phyloP scores from a whole-genome alignment of 2,113 vertebrate species.

The Lampris megalopsis region DNA sequence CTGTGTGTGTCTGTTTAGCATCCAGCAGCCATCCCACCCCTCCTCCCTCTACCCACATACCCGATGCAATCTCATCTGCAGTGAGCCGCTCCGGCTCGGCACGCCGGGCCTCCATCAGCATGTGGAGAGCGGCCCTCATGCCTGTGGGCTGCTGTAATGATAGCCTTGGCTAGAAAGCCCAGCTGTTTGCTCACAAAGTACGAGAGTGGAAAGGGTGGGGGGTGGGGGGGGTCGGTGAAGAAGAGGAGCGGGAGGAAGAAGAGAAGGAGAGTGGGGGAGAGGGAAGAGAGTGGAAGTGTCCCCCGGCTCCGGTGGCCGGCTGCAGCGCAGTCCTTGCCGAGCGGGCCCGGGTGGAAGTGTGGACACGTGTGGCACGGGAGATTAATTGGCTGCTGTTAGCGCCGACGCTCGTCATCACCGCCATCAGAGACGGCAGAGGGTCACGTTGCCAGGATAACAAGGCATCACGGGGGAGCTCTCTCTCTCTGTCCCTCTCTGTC shows the following conservation, averaged over 20 bases:
- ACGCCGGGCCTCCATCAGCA: conserved; percentile 59
- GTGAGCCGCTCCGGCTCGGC: conserved; percentile 42
- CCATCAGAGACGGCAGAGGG: conserved; percentile 52
- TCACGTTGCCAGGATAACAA: conserved; percentile 59
- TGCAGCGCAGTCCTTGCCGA: conserved; percentile 51
- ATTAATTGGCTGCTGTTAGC: conserved; percentile 75
- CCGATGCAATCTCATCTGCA: conserved; percentile 53
- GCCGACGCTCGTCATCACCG: conserved; percentile 69
- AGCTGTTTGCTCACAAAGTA: conserved; percentile 72
- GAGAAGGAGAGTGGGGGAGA: conserved; percentile 4
- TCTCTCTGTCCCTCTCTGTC: too few relatives aligned
- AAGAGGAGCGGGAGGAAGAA: conserved; percentile 32
- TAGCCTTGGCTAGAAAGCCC: conserved; percentile 54
- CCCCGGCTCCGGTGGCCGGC: conserved; percentile 59
- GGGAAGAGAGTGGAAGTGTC: conserved; percentile 49
- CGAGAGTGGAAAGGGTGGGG: conserved; percentile 55
- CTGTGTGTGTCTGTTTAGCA: conserved; percentile 38
- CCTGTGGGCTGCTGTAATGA: conserved; percentile 68
- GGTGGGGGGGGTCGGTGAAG: too few relatives aligned
- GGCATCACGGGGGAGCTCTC: conserved; percentile 46
- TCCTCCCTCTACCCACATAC: conserved; percentile 4
- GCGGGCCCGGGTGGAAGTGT: conserved; percentile 62
- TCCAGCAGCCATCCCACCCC: conserved; percentile 33
- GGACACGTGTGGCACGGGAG: conserved; percentile 68
- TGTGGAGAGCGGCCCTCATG: conserved; percentile 61